A percentile compares a stretch with the other conserved stretches of the same genome.
Evolutionary conservation across 2,113 vertebrate genomes (phyloP).

Genomic region (Ptilonorhynchus violaceus): DNA sequence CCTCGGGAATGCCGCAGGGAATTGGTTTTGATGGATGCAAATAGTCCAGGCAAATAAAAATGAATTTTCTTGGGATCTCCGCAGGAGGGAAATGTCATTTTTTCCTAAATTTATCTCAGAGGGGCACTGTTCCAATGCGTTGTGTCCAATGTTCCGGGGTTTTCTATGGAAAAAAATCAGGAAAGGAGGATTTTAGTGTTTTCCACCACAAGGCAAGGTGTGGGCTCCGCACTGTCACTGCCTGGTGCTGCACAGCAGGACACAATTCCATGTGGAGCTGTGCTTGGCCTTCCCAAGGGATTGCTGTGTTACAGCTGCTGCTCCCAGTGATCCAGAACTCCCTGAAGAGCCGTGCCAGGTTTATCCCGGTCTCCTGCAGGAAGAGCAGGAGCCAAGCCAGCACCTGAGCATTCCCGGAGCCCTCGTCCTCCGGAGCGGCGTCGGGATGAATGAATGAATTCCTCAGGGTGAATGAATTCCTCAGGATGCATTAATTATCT

Average conservation of each 20-base stretch:
- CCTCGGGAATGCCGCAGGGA: background rate
- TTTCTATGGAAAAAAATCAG: background rate
- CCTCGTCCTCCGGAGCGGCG: background rate
- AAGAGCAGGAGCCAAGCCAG: background rate
- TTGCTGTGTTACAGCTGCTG: background rate
- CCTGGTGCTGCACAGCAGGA: background rate
- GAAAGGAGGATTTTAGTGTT: background rate
- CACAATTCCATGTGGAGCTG: fast-evolving
- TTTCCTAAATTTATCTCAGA: background rate
- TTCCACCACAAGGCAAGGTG: background rate
- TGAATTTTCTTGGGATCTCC: background rate
- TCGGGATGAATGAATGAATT: background rate
- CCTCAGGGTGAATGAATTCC: background rate
- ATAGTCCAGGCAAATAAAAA: background rate
- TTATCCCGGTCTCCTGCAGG: background rate
- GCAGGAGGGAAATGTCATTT: background rate
- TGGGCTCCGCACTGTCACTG: fast-evolving
- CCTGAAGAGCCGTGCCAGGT: fast-evolving
- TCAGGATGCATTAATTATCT: background rate
- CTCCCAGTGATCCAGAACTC: background rate
- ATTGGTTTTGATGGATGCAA: background rate
- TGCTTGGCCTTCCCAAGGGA: background rate
- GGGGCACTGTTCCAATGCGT: background rate
- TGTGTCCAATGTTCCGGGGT: fast-evolving
- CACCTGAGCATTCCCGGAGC: background rate